Evolutionary conservation across 2,113 vertebrate genomes (phyloP).

Genomic region (Alligator mississippiensis): DNA sequence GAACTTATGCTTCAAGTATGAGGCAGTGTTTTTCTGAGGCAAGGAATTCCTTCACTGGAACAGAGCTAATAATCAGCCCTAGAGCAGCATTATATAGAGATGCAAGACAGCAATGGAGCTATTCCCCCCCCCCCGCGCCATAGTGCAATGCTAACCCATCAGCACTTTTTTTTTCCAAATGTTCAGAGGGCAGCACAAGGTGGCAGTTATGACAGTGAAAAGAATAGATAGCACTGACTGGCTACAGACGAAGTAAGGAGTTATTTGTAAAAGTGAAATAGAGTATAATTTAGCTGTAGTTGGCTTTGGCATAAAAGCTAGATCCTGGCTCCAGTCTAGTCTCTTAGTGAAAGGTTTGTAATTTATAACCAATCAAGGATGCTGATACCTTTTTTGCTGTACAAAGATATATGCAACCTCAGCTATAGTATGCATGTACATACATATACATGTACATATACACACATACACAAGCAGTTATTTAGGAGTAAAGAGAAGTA

Average conservation of each 20-base stretch:
- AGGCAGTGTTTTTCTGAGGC: not conserved
- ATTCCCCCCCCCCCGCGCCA: not conserved
- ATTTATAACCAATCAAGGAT: constrained; percentile 43
- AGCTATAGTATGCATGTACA: fast-evolving
- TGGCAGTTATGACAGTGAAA: not conserved
- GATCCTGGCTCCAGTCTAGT: constrained; percentile 3
- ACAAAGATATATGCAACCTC: fast-evolving
- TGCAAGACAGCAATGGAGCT: not conserved
- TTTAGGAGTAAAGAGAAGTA: not conserved
- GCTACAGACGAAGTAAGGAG: not conserved
- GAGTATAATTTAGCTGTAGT: not conserved
- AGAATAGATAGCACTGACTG: not conserved
- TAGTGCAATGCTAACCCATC: not conserved
- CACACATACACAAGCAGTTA: not conserved
- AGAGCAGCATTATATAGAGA: not conserved
- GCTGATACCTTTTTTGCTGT: not conserved
- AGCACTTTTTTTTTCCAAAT: not conserved
- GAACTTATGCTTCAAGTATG: not conserved
- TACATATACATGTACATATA: too few species aligned
- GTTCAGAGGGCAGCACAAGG: not conserved
- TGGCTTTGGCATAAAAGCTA: not conserved
- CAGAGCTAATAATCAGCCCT: not conserved
- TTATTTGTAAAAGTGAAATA: not conserved
- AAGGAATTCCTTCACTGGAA: not conserved
- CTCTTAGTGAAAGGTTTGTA: constrained; percentile 13